Evolutionary conservation across 2,888 invertebrate species (phyloP), one percentile per base, ranked within the genome.

Genomic region (Cheilosia soror): DNA sequence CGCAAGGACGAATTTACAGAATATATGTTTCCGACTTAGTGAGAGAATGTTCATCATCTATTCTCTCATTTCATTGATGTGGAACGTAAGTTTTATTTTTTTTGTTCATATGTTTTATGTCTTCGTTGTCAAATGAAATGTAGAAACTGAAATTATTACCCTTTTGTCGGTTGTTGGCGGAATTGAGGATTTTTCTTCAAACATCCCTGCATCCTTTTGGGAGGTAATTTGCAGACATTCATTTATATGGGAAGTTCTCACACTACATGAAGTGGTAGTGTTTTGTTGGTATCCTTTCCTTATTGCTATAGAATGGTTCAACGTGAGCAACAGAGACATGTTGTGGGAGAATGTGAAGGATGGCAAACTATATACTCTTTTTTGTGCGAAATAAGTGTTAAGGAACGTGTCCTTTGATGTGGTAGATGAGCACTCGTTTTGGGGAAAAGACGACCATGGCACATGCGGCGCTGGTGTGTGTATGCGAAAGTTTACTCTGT

Each of bases 11-110:
- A 68, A 71, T 60, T 25, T 27, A 15, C 71, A 51, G 53, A 62
- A n/a, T 29, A 15, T 11, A 27, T 77, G 60, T 6, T 15, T 47
- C 47, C 51, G 49, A 55, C 11, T 62, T 15, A 62, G 9, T 27
- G 58, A 47, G 69, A 37, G 58, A 15, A 42, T 62, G 33, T 77
- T 68, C 51, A 73, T 73, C 62, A 47, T 77, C 40, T 40, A 44
- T 77, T 77, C 76, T 68, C 68, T 77, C 76, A 62, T 60, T 68
- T 62, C 60, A 68, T 68, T 68, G 76, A 77, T 77, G 76, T 77
- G 68, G 76, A 77, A 68, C 68, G 57, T 75, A 75, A 62, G 53
- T 20, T 63, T 42, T 60, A 51, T n/a, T 29, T 44, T 31, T 27
- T 40, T 57, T 20, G 42, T 47, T 69, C 15, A 2, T 58, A 5